Base-by-base conservation (phyloP, 2,888 invertebrate genomes). In the Catocala sponsa region DNA sequence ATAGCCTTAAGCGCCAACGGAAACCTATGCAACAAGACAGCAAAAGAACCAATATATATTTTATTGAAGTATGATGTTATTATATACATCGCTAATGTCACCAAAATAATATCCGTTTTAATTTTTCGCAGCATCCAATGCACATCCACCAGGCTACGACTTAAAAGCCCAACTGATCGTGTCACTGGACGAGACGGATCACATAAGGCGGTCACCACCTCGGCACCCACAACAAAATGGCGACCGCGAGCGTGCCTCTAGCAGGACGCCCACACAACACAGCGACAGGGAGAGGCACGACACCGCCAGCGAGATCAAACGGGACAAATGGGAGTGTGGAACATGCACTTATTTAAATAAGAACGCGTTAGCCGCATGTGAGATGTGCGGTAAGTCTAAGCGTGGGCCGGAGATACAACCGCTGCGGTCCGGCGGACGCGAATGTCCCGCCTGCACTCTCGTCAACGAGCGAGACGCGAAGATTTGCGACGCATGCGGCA, bases 391-490 rank as follows among this genome's bases (percentile, higher is more conserved):
- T 25, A 97, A 97, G 82, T 96, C 96, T 0, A 94, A 93, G 58
- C 84, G 84, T 50, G 96, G 96, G 0, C 95, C 95, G 5, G 96
- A 96, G 76, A 94, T 95, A 32, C 95, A 95, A 66, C 96, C 97
- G 0, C 90, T 97, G 50, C 96, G 96, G 13, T 96, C 97, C 9
- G 97, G 97, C 0, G 97, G 97, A 0, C 94, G 96, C 52, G 96
- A 97, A 83, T 97, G 97, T 73, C 96, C 96, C 0, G 91, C 95
- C 33, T 97, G 97, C 84, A 97, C 97, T 2, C 91, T 97, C 51
- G 97, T 97, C 44, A 97, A 97, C 82, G 95, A 95, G 49, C 95
- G 96, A 77, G 95, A 96, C 57, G 96, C 96, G 6, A 91, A 91
- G 43, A 83, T 82, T 9, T 97, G 97, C 83, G 96, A 96, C 74